Evolutionary conservation across 2,888 invertebrate species (phyloP).

Genomic region (Melanostoma scalare): DNA sequence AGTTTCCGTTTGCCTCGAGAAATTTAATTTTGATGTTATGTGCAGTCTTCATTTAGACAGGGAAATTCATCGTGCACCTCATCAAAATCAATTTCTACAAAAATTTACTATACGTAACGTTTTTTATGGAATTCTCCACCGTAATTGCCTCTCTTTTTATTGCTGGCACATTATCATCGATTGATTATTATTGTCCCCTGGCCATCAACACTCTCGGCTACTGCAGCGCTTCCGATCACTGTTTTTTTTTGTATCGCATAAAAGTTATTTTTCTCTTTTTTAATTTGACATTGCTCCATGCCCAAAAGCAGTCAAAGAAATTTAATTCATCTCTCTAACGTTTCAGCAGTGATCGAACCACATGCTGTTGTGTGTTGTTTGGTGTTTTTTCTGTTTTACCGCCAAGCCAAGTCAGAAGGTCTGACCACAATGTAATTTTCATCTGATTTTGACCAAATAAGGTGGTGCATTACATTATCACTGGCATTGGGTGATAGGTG

Average conservation of each 20-base stretch:
- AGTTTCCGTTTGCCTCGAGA: background rate
- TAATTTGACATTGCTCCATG: conserved; percentile 61
- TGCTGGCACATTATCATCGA: conserved; percentile 39
- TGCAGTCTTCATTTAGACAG: conserved; percentile 34
- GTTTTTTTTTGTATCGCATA: conserved; percentile 35
- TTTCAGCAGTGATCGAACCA: background rate
- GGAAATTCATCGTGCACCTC: conserved; percentile 16
- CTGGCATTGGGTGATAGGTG: conserved; percentile 60
- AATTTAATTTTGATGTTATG: conserved; percentile 19
- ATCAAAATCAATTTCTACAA: conserved; percentile 9
- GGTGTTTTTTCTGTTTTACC: background rate
- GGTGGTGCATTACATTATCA: conserved; percentile 63
- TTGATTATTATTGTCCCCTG: conserved; percentile 56
- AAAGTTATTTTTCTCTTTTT: conserved; percentile 42
- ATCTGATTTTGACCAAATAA: conserved; percentile 69
- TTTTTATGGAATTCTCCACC: conserved; percentile 47
- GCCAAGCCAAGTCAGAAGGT: conserved; percentile 40
- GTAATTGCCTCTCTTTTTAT: conserved; percentile 43
- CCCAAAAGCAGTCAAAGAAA: conserved; percentile 58
- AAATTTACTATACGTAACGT: conserved; percentile 30
- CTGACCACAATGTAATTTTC: conserved; percentile 62
- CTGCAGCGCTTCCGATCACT: conserved; percentile 56
- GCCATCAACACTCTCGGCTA: conserved; percentile 47
- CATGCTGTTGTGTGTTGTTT: background rate
- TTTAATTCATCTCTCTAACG: conserved; percentile 46